Evolutionary conservation across 2,888 invertebrate species (phyloP), one percentile per base, ranked within the genome.

Genomic region (Meteorus colon): DNA sequence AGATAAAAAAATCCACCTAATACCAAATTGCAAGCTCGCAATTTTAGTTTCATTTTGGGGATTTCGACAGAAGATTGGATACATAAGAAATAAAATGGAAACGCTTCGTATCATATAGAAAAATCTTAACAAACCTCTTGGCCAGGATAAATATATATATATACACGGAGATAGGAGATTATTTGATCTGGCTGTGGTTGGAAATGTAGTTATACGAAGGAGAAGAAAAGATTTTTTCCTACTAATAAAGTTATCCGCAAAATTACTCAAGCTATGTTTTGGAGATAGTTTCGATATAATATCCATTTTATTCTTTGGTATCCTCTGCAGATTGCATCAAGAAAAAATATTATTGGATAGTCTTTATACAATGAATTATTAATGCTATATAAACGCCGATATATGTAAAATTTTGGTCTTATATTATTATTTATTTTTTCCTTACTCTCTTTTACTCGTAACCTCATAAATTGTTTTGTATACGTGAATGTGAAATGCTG

Each of bases 91-190:
- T 55, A 55, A 24, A 55, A 55, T 4, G 55, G 6, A 55, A 31
- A 62, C 29, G 62, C 29, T 41, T 24, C 51, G 31, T 80, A 76
- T 79, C 80, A 60, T 74, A 77, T 68, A 59, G 55, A n/a, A 63
- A 69, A 76, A 80, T 80, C 78, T 80, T 76, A 80, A 78, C 77
- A 74, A 77, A 75, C 75, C 76, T 48, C 77, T 69, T 48, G 73
- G 68, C 51, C 27, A 14, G 5, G 68, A 48, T 16, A 62, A 29
- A 31, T 27, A 31, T 16, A 31, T 60, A 62, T 55, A 55, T 55
- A 55, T 24, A 55, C n/a, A n/a, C 3, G 5, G 8, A 55, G 19
- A 55, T 19, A 19, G 2, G 69, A 65, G 63, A 62, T 70, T 75
- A 71, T 76, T 74, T 74, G 77, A 77, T 77, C 71, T 72, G 63